Conservation (phyloP, 2,113 vertebrate genomes). For the Jacana jacana region DNA sequence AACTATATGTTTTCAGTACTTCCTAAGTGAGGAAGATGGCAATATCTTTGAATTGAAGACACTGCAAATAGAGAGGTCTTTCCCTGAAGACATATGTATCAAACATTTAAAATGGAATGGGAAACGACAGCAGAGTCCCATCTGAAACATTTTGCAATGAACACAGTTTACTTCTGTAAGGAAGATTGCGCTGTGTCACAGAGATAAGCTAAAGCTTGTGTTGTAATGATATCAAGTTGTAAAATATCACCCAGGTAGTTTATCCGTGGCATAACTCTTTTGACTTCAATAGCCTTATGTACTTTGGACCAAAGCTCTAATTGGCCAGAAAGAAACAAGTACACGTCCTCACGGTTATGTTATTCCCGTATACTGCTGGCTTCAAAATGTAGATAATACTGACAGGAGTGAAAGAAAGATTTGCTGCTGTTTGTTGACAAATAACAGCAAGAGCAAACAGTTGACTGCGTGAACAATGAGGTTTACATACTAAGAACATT, state of each 20-base stretch:
- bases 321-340: neutral
- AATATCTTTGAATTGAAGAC: slow-evolving; percentile 32
- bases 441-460: neutral
- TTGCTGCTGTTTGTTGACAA: neutral
- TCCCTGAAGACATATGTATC: neutral
- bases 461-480: neutral
- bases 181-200: neutral
- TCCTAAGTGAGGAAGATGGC: neutral
- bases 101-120: slow-evolving; percentile 14
- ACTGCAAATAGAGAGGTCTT: neutral
- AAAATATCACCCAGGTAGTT: neutral
- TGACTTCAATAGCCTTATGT: neutral
- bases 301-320: neutral
- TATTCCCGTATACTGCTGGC: neutral
- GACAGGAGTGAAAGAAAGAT: neutral
- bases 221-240: neutral
- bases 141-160: neutral
- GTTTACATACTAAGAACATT: neutral
- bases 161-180: neutral
- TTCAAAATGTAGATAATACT: neutral
- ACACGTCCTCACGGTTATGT: neutral
- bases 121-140: neutral
- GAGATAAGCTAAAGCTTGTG: neutral
- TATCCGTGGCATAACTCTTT: neutral
- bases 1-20: neutral